Evolutionary conservation across 1,140 invertebrate genomes (phyloP).

Genomic region (Spodoptera litura): DNA sequence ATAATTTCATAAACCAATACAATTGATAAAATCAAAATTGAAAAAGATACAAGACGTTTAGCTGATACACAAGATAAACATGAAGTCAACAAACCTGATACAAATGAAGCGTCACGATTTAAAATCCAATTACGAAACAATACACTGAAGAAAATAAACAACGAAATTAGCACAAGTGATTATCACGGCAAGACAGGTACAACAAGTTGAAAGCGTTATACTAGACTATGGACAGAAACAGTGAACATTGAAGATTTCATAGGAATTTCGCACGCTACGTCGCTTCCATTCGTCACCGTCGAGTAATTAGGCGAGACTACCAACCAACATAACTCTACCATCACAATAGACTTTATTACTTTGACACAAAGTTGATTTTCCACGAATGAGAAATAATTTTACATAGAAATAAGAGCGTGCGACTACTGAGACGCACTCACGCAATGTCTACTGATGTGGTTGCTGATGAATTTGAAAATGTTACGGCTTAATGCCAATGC

Average conservation of each 20-base stretch:
- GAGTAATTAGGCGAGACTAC: constrained; percentile 72
- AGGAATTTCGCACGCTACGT: constrained; percentile 78
- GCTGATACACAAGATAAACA: background rate
- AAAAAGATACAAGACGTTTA: background rate
- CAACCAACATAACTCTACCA: constrained; percentile 49
- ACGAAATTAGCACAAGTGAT: constrained; percentile 29
- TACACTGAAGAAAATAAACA: constrained; percentile 21
- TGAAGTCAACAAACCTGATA: constrained; percentile 24
- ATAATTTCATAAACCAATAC: background rate
- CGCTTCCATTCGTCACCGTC: constrained; percentile 76
- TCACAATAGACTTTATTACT: constrained; percentile 58
- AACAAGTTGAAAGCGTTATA: constrained; percentile 55
- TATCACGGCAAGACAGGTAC: constrained; percentile 38
- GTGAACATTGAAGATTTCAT: constrained; percentile 71
- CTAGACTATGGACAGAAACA: constrained; percentile 59
- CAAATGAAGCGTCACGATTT: background rate
- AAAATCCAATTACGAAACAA: constrained; percentile 32
- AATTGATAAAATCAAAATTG: background rate
- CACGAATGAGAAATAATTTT: constrained; percentile 32
- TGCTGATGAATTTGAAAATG: constrained; percentile 60
- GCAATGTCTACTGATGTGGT: constrained; percentile 66
- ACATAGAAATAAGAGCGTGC: constrained; percentile 66
- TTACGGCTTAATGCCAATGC: constrained; percentile 59
- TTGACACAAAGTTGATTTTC: constrained; percentile 55
- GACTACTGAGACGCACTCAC: constrained; percentile 70